Percentiles rank a stretch among this genome's conserved stretches.
phyloP scores from a whole-genome alignment of 1,140 invertebrate species.

The Subanguina moxae region DNA sequence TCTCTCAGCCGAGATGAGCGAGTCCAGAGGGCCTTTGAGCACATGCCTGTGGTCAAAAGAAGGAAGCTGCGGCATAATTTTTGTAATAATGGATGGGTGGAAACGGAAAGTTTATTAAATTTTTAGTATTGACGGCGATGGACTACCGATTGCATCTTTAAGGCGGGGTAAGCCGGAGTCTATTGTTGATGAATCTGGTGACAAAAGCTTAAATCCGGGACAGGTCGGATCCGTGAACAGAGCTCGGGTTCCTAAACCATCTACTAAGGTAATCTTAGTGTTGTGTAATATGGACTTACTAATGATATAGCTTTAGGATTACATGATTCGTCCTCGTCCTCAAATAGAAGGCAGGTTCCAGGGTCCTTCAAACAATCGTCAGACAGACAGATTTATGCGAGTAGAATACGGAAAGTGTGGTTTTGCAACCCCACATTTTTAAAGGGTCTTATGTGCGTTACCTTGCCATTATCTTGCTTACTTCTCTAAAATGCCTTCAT shows the following conservation, averaged over 20 bases:
- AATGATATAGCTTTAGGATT: constrained; percentile 59
- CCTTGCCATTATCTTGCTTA: no score
- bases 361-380: constrained; percentile 37
- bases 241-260: constrained; percentile 87
- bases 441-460: no score
- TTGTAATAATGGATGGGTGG: background rate
- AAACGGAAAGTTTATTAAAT: no score
- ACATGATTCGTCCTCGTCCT: constrained; percentile 87
- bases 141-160: constrained; percentile 9
- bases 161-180: constrained; percentile 15
- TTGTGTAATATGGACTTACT: background rate
- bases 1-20: constrained; percentile 71
- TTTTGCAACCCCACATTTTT: no score
- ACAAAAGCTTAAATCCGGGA: constrained; percentile 68
- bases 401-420: no score
- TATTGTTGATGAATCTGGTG: constrained; percentile 35
- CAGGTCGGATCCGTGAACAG: constrained; percentile 89
- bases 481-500: constrained; percentile 5
- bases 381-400: constrained; percentile 35
- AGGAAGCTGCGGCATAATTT: constrained; percentile 57
- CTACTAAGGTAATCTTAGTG: constrained; percentile 75
- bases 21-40: constrained; percentile 81
- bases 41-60: constrained; percentile 70
- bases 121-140: constrained; percentile 33
- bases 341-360: constrained; percentile 47